phyloP scores from a whole-genome alignment of 1,140 invertebrate species.

The Microvelia longipes region DNA sequence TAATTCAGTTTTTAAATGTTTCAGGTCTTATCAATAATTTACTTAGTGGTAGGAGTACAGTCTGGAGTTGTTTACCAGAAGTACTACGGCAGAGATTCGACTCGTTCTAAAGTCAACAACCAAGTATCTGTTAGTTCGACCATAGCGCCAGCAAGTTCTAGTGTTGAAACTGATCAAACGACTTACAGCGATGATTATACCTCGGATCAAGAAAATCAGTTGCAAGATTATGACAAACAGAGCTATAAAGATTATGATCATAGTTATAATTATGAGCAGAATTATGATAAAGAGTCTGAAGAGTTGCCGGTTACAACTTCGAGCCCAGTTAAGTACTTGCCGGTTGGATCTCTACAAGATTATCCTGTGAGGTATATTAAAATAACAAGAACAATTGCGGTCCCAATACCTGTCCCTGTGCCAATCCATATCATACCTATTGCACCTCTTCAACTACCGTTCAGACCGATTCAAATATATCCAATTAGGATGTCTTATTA shows the following conservation, averaged over 20 bases:
- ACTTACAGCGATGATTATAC: neutral
- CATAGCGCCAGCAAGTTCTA: neutral
- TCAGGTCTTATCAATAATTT: neutral
- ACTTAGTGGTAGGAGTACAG: neutral
- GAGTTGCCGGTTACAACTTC: neutral
- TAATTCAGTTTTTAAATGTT: no score
- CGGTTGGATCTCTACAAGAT: neutral
- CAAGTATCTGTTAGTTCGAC: neutral
- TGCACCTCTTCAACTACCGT: no score
- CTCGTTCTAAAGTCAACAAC: neutral
- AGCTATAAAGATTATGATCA: neutral
- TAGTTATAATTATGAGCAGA: neutral
- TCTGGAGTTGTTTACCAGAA: neutral
- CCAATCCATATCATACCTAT: neutral
- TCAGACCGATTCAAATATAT: no score
- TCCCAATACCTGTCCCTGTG: neutral
- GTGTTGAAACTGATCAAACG: neutral
- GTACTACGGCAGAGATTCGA: neutral
- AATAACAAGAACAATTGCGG: neutral
- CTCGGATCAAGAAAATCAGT: neutral
- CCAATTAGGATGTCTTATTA: no score
- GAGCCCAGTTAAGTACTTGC: neutral
- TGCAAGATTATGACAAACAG: neutral
- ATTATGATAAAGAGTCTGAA: neutral
- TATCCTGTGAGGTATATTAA: neutral